These are phyloP conservation scores for Pseudorhiza aurosa DNA, from an alignment of 30 jellyfish, hydroid and myxozoan genomes.

Conservation along the genomic window DNA sequence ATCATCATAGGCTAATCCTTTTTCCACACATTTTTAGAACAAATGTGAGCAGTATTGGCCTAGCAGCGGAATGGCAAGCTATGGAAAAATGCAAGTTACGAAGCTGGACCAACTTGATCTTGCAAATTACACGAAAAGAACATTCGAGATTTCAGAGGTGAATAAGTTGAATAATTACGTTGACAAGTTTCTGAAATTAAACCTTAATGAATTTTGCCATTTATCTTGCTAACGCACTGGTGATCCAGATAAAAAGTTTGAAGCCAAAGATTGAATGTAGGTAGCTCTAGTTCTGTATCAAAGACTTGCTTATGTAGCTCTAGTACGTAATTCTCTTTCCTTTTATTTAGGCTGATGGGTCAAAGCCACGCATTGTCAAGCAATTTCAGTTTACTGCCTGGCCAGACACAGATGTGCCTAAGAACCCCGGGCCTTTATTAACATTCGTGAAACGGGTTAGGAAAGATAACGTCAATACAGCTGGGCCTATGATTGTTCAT, in stretches of 20 bases:
- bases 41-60: conserved; percentile 99
- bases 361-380: conserved; percentile 75
- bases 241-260: too few species aligned
- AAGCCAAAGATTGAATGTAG: too few species aligned
- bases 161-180: too few species aligned
- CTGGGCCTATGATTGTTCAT: conserved; percentile 94
- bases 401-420: conserved; percentile 99
- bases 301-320: too few species aligned
- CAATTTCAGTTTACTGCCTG: conserved; percentile 96
- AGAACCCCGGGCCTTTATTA: conserved; percentile 81
- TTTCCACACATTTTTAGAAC: conserved; percentile 37
- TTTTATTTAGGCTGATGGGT: conserved; percentile 43
- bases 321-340: not conserved
- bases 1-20: too few species aligned
- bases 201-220: too few species aligned
- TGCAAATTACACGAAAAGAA: conserved; percentile 84
- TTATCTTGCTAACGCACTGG: too few species aligned
- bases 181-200: too few species aligned
- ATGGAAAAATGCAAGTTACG: conserved; percentile 80
- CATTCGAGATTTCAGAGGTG: conserved; percentile 80
- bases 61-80: conserved; percentile 68
- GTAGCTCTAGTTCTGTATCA: too few species aligned
- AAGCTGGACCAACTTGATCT: conserved; percentile 63
- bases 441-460: conserved; percentile 78
- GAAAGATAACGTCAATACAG: conserved; percentile 65